These are phyloP conservation scores for Prinia subflava DNA, from an alignment of 2,113 vertebrate genomes.

Conservation along the genomic window DNA sequence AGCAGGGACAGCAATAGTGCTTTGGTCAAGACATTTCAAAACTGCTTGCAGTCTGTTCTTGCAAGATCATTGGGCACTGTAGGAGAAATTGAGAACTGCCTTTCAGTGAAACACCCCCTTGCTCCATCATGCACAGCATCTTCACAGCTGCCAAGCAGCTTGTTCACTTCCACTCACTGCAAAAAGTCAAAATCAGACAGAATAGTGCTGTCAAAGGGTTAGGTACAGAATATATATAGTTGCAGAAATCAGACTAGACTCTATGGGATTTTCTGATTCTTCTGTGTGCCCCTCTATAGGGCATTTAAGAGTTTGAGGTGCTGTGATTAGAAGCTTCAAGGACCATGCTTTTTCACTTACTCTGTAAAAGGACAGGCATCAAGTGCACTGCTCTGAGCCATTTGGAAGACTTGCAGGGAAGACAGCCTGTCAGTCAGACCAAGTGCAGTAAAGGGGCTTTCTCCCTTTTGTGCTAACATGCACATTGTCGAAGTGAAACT, in stretches of 20 bases:
- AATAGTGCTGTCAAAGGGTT: neutral
- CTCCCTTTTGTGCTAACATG: neutral
- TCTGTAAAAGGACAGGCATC: neutral
- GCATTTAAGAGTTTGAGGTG: neutral
- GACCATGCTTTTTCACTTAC: neutral
- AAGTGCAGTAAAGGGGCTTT: neutral
- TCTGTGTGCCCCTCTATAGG: neutral
- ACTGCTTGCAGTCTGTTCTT: neutral
- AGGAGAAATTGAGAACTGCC: conserved; percentile 13
- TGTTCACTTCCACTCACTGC: neutral
- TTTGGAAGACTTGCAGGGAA: neutral
- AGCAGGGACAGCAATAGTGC: neutral
- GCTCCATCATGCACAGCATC: neutral
- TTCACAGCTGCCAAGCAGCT: neutral
- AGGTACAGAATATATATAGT: neutral
- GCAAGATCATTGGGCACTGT: neutral
- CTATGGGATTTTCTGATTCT: neutral
- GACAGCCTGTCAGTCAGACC: neutral
- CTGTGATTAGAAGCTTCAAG: neutral
- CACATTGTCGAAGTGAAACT: neutral
- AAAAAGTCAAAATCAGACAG: neutral
- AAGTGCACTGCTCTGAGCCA: neutral
- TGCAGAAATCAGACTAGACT: neutral
- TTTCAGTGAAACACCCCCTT: neutral
- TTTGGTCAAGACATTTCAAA: conserved; percentile 17